phyloP scores from a whole-genome alignment of 2,888 invertebrate species.

The Dinocampus coccinellae region DNA sequence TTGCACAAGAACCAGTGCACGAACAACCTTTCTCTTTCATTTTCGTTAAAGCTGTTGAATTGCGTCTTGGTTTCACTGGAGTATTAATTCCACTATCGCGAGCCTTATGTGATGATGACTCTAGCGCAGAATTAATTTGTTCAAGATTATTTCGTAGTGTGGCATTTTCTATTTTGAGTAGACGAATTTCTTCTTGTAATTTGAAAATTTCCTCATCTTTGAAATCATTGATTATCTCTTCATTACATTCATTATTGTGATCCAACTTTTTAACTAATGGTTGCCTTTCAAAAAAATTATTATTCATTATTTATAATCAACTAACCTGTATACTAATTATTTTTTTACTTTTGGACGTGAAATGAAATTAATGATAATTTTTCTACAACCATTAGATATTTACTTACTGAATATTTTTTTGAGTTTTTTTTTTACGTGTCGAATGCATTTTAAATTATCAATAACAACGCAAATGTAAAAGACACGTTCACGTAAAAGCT shows the following conservation, averaged over 20 bases:
- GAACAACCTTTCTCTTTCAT: conserved; percentile 44
- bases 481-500: background rate
- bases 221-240: background rate
- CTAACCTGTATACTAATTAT: too few species aligned
- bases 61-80: background rate
- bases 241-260: background rate
- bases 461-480: background rate
- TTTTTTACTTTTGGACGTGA: too few species aligned
- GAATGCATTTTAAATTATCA: background rate
- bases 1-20: conserved; percentile 51
- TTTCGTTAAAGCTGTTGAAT: background rate
- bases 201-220: conserved; percentile 32
- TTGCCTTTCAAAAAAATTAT: background rate
- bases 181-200: conserved; percentile 44
- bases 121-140: background rate
- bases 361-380: background rate
- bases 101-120: background rate
- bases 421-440: background rate
- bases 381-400: background rate
- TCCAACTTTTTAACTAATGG: background rate
- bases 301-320: background rate
- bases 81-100: background rate
- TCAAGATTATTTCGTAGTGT: conserved; percentile 32
- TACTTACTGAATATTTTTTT: background rate
- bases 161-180: conserved; percentile 40